Evolutionary conservation across 2,888 invertebrate genomes (phyloP).

Genomic region (Tubiluchus corallicola): DNA sequence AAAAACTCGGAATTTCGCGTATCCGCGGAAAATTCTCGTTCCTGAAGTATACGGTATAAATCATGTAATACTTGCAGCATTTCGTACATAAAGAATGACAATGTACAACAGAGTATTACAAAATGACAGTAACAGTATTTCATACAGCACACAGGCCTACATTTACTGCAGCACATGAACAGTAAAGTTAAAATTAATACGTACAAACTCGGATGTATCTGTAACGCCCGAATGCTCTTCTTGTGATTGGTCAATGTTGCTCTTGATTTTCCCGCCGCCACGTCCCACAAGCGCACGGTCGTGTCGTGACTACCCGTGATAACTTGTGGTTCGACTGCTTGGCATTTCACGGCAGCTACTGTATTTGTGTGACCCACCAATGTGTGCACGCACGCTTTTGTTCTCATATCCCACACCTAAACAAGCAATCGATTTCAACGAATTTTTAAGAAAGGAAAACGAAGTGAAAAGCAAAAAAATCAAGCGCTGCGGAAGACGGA

Average conservation of each 20-base stretch:
- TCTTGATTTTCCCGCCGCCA: slow-evolving; percentile 81
- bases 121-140: too few species aligned
- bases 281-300: slow-evolving; percentile 89
- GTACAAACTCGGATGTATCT: slow-evolving; percentile 41
- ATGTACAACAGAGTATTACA: not conserved
- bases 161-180: not conserved
- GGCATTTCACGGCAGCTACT: slow-evolving; percentile 79
- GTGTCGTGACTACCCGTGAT: slow-evolving; percentile 56
- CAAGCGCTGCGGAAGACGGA: too few species aligned
- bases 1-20: too few species aligned
- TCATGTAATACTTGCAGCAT: too few species aligned
- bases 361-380: slow-evolving; percentile 91
- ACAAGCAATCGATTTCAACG: slow-evolving; percentile 6
- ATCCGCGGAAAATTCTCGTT: too few species aligned
- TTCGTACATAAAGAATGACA: too few species aligned
- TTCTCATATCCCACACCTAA: slow-evolving; percentile 90
- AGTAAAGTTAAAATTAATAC: not conserved
- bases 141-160: too few species aligned
- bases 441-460: too few species aligned
- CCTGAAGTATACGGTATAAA: too few species aligned
- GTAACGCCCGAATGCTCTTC: slow-evolving; percentile 48
- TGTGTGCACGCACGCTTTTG: slow-evolving; percentile 94
- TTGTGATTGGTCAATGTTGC: slow-evolving; percentile 96
- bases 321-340: slow-evolving; percentile 76
- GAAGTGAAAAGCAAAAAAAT: too few species aligned